Evolutionary conservation across 2,888 invertebrate genomes (phyloP), one percentile per base, ranked within the genome.

Genomic region (Dryocosmus kuriphilus): DNA sequence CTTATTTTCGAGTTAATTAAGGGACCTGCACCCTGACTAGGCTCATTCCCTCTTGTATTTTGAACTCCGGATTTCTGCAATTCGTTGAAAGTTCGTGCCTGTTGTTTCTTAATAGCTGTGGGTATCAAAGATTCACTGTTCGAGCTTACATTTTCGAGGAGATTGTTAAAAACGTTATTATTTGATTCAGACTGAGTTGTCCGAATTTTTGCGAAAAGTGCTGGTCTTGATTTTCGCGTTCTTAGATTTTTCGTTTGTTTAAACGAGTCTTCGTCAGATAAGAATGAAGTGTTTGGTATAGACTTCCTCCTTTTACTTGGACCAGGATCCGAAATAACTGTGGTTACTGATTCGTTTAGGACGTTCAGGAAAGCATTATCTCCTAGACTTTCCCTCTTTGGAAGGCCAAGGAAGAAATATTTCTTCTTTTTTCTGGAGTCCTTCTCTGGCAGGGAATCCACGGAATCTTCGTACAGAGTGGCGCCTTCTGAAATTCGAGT

Each of bases 191-290:
- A n/a, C 22, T 35, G n/a, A 9, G 19, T 38, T 5, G n/a, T 11
- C n/a, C 63, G 35, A 38, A 63, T 32, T 14, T 32, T 38, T 0
- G 9, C 38, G 11, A 63, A 63, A 63, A 27, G 1, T 60, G 5
- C 7, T 11, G 9, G 9, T 35, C 32, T 63, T 5, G n/a, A 22
- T 22, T 63, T 63, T 3, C 11, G 22, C 9, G 35, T 22, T n/a
- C 1, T 35, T 63, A 9, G 11, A 22, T 22, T 38, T 19, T 35
- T 22, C 0, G 22, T 35, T 63, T 0, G 30, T n/a, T 9, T 63
- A 14, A 63, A 63, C 32, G 63, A 63, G 22, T 63, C 63, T 6
- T 63, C 35, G 4, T 35, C 35, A 19, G 63, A 63, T 35, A 63
- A 63, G 32, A 22, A 32, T 63, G 14, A 32, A 7, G 11, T 27